Evolutionary conservation across 2,797 vertebrate species (phyloP).

Genomic region (Rhabdomys pumilio): DNA sequence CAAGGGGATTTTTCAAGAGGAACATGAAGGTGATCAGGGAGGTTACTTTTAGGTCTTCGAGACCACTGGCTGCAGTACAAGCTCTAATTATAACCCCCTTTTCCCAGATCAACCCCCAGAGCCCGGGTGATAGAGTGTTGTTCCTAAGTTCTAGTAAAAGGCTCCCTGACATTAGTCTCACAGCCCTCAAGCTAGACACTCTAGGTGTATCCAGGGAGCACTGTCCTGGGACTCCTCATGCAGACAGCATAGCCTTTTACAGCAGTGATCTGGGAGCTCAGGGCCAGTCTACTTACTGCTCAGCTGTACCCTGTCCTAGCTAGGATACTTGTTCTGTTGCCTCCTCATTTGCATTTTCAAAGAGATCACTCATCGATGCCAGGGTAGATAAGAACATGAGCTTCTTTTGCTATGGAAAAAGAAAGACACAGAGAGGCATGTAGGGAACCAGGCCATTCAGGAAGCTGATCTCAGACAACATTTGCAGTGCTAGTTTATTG

Average conservation of each 20-base stretch:
- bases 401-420: constrained; percentile 19
- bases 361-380: not conserved
- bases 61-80: not conserved
- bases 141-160: not conserved
- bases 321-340: not conserved
- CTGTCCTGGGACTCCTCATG: not conserved
- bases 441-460: not conserved
- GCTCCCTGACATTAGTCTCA: not conserved
- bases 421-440: not conserved
- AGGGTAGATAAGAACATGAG: not conserved
- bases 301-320: accelerated
- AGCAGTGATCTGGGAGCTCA: not conserved
- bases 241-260: not conserved
- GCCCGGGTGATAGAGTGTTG: not conserved
- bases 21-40: no score
- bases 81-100: not conserved
- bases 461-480: not conserved
- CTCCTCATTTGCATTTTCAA: not conserved
- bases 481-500: not conserved
- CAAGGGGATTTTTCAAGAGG: not conserved
- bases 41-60: not conserved
- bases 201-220: not conserved
- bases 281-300: not conserved
- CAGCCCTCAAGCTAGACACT: not conserved
- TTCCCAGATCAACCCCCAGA: not conserved